These are phyloP conservation scores for Xenops minutus DNA, from an alignment of 2,797 vertebrate genomes.

Conservation along the genomic window DNA sequence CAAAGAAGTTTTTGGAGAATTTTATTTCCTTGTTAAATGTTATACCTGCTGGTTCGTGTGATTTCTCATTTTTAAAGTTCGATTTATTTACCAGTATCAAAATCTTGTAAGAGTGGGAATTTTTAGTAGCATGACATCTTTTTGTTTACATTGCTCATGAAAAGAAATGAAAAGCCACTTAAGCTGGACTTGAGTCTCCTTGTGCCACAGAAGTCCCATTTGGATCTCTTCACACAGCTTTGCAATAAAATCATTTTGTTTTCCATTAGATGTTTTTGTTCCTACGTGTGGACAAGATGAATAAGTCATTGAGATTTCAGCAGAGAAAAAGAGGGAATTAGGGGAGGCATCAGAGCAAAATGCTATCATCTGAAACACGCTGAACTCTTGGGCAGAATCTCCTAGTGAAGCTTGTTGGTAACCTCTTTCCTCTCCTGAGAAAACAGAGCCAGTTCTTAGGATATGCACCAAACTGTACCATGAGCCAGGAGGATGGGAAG, in stretches of 20 bases:
- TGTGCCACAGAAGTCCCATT: background rate
- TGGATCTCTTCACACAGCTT: background rate
- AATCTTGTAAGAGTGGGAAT: background rate
- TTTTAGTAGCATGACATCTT: background rate
- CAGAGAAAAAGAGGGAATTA: background rate
- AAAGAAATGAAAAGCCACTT: background rate
- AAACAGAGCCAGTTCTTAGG: background rate
- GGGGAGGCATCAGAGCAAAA: background rate
- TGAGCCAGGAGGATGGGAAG: background rate
- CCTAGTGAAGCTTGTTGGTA: background rate
- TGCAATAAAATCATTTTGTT: background rate
- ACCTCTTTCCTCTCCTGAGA: background rate
- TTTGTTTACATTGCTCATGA: background rate
- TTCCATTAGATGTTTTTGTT: background rate
- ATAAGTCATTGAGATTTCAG: background rate
- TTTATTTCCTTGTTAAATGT: background rate
- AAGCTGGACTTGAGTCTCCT: background rate
- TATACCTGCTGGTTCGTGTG: background rate
- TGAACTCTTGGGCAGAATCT: background rate
- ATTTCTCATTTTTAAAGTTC: background rate
- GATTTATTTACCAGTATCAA: background rate
- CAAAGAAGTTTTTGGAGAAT: background rate
- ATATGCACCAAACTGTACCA: background rate
- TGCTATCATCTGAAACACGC: fast-evolving
- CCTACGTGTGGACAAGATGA: background rate